These are phyloP conservation scores for Athalia cordata DNA, from an alignment of 2,888 invertebrate species.

Conservation along the genomic window DNA sequence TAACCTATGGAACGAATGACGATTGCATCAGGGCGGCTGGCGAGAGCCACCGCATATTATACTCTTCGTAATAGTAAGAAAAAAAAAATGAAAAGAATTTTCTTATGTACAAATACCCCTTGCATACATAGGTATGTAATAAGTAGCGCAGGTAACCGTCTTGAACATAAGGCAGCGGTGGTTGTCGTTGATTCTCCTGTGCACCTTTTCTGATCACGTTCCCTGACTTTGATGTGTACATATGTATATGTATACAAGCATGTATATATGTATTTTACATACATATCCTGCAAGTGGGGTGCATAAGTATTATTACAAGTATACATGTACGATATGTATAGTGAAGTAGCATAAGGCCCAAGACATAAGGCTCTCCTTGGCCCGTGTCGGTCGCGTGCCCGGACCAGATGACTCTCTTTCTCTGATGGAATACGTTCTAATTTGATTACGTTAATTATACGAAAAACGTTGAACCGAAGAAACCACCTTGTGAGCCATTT, in stretches of 20 bases:
- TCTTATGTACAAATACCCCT: not conserved
- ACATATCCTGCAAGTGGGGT: constrained; percentile 47
- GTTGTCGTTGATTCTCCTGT: constrained; percentile 24
- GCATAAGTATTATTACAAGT: constrained; percentile 49
- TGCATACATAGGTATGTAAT: not conserved
- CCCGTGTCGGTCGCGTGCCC: constrained; percentile 58
- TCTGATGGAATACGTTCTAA: constrained; percentile 49
- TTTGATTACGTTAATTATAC: constrained; percentile 63
- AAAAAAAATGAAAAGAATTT: not conserved
- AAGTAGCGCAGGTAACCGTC: constrained; percentile 55
- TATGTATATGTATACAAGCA: not conserved
- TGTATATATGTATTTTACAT: not conserved
- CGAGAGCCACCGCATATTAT: not conserved
- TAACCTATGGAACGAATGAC: constrained; percentile 5
- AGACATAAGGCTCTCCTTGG: constrained; percentile 43
- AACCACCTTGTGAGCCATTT: constrained; percentile 36
- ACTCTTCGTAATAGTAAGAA: constrained; percentile 11
- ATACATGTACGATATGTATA: too few relatives aligned
- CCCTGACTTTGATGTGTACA: not conserved
- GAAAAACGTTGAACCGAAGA: constrained; percentile 41
- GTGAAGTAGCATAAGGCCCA: constrained; percentile 33
- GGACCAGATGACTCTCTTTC: constrained; percentile 59
- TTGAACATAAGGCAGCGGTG: constrained; percentile 59
- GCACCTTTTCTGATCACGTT: constrained; percentile 10
- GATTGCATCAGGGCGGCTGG: too few relatives aligned